These are phyloP conservation scores for Physeter macrocephalus DNA, from an alignment of 2,113 vertebrate species.

Conservation along the genomic window DNA sequence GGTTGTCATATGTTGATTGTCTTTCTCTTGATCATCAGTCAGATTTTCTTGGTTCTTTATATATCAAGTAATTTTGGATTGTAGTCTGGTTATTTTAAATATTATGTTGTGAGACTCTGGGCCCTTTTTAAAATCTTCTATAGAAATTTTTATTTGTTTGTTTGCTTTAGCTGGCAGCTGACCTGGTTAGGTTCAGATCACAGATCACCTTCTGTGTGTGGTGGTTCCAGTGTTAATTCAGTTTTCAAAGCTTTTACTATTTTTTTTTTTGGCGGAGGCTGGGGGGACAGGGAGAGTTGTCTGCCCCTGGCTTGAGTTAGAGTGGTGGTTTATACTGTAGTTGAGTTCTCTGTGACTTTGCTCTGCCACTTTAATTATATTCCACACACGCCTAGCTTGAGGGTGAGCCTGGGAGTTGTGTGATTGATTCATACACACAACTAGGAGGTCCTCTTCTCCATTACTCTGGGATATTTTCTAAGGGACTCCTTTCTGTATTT, in stretches of 20 bases:
- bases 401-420: neutral
- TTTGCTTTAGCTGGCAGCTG: neutral
- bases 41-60: constrained; percentile 4
- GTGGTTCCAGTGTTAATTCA: neutral
- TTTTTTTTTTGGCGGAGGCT: neutral
- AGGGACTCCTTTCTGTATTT: neutral
- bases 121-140: neutral
- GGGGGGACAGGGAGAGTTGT: neutral
- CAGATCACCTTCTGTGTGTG: neutral
- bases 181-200: neutral
- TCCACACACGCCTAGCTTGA: neutral
- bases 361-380: neutral
- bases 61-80: neutral
- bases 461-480: neutral
- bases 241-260: neutral
- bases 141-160: neutral
- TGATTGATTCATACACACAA: neutral
- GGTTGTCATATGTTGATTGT: neutral
- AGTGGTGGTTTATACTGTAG: neutral
- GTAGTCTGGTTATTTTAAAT: neutral
- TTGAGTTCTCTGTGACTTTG: neutral
- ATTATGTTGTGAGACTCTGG: neutral
- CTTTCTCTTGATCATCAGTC: neutral
- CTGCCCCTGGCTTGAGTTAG: neutral
- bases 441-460: neutral